A percentile compares a stretch with the other conserved stretches of the same genome.
phyloP scores from a whole-genome alignment of 2,888 invertebrate genomes.

The Machimus rusticus region DNA sequence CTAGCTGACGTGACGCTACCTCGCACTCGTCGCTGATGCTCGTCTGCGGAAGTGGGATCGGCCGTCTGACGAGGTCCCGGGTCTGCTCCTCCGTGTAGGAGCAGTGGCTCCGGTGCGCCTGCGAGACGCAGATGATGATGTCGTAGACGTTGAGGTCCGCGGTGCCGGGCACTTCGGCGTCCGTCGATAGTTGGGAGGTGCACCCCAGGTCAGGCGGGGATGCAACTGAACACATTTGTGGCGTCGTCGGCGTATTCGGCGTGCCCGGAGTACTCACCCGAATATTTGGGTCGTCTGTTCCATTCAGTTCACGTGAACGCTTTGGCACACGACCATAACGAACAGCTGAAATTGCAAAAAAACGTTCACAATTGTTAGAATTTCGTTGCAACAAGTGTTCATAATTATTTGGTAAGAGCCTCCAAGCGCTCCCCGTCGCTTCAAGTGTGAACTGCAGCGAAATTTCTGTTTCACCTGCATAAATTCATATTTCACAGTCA shows the following conservation, averaged over 20 bases:
- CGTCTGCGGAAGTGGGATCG: constrained; percentile 69
- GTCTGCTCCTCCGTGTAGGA: constrained; percentile 87
- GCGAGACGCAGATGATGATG: constrained; percentile 79
- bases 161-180: constrained; percentile 64
- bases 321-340: constrained; percentile 97
- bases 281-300: constrained; percentile 56
- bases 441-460: background rate
- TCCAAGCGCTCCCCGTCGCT: background rate
- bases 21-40: constrained; percentile 55
- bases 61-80: constrained; percentile 72
- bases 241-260: constrained; percentile 65
- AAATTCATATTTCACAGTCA: background rate
- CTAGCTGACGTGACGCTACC: constrained; percentile 36
- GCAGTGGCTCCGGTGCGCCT: constrained; percentile 88
- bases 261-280: constrained; percentile 62
- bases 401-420: background rate
- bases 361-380: background rate
- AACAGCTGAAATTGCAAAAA: constrained; percentile 73
- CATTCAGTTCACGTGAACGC: constrained; percentile 81
- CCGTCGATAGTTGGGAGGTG: constrained; percentile 58
- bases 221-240: constrained; percentile 64
- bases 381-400: background rate
- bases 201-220: constrained; percentile 61
- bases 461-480: background rate
- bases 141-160: constrained; percentile 77